Base-by-base conservation (phyloP, 2,888 invertebrate species). In the Mycalesis mineus region DNA sequence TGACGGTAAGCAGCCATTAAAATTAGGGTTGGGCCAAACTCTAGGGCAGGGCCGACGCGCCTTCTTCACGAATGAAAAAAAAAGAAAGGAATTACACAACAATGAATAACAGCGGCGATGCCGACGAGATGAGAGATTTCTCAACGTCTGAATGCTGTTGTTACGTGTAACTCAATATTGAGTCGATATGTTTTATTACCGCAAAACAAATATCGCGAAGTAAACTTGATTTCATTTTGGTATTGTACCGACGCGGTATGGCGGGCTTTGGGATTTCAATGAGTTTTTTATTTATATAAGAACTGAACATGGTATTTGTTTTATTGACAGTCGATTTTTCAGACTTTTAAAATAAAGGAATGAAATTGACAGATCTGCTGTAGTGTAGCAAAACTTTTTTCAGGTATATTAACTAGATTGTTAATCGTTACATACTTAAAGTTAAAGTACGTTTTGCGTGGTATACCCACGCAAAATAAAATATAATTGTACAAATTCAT, bases 11-110 rank as follows among this genome's bases (percentile, higher is more conserved):
- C 88, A 84, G 90, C 90, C 90, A 90, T 90, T 89, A 89, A 88
- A 89, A 87, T 89, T 89, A 88, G 89, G 90, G 90, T 84, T 88
- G 90, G 88, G 88, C 88, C 78, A 81, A 77, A 72, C 79, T 75
- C 83, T 86, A 86, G 87, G 87, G 89, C 80, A 80, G 84, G 85
- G 84, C 84, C 80, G 76, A 73, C 82, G 80, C 81, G 82, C 84
- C 82, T 73, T 75, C 70, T 74, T 75, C 74, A 66, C 77, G 71
- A 66, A 65, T 65, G 66, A 66, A 74, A 74, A 80, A 22, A 82
- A 82, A 80, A 74, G 68, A 72, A 73, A 69, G 72, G 78, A 83
- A 78, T 78, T 70, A 73, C 67, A 73, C 67, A 72, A 62, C 82
- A 83, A 84, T 80, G 83, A 84, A 81, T 78, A 81, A 82, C 81